Evolutionary conservation across 1,140 invertebrate species (phyloP).

Genomic region (Diprion similis): DNA sequence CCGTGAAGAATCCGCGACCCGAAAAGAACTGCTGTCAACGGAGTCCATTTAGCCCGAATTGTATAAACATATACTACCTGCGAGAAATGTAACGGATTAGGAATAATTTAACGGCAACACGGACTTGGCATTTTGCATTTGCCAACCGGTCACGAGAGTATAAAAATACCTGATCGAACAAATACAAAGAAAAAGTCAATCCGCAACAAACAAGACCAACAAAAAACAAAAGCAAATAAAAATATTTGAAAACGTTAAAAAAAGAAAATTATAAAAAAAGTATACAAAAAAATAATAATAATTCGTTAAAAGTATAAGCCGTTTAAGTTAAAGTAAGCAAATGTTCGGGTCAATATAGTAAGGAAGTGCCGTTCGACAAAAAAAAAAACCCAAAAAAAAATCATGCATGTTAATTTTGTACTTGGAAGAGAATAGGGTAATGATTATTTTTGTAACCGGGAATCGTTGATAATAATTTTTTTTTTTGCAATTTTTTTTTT

Average conservation of each 20-base stretch:
- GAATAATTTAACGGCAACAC: no score
- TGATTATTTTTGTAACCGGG: slow-evolving; percentile 35
- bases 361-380: slow-evolving; percentile 13
- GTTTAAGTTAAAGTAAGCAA: neutral
- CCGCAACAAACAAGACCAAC: neutral
- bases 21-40: neutral
- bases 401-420: slow-evolving; percentile 27
- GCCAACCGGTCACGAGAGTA: no score
- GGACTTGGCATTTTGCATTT: no score
- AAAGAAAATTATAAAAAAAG: neutral
- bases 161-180: no score
- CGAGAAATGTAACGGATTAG: no score
- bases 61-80: neutral
- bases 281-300: neutral
- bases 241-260: neutral
- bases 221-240: neutral
- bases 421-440: slow-evolving; percentile 25
- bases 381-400: slow-evolving; percentile 17
- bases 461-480: slow-evolving; percentile 31
- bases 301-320: neutral
- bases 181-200: no score
- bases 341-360: neutral
- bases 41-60: neutral
- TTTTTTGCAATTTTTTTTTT: slow-evolving; percentile 30
- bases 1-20: neutral